Percentiles rank a stretch among this genome's conserved stretches.
phyloP scores from a whole-genome alignment of 2,113 vertebrate genomes.

The Cygnus atratus region DNA sequence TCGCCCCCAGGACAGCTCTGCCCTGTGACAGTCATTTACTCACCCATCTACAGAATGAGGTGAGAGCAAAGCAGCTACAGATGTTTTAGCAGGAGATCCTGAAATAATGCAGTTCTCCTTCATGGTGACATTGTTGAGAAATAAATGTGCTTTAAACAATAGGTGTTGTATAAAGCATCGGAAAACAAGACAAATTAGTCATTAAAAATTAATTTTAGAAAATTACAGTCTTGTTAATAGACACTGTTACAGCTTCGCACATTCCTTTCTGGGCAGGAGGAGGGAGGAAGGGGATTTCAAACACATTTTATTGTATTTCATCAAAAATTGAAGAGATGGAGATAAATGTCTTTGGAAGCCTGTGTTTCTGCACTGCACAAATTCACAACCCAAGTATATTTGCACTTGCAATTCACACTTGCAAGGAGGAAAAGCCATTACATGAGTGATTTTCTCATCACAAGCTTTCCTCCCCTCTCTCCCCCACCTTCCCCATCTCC shows the following conservation, averaged over 20 bases:
- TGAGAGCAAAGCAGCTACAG: background rate
- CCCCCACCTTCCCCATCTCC: background rate
- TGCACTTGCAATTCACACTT: background rate
- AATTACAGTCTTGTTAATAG: conserved; percentile 59
- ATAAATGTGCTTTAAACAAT: conserved; percentile 16
- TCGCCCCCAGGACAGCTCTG: background rate
- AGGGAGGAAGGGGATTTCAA: background rate
- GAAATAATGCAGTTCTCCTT: background rate
- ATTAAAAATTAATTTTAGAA: conserved; percentile 70
- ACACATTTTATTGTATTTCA: background rate
- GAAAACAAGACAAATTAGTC: conserved; percentile 55
- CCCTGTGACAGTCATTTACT: background rate
- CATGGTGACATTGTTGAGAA: background rate
- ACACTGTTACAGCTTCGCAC: background rate
- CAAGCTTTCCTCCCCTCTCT: background rate
- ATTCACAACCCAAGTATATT: accelerated
- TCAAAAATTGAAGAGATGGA: background rate
- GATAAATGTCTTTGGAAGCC: background rate
- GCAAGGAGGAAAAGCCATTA: background rate
- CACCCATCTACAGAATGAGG: background rate
- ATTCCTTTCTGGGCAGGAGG: background rate
- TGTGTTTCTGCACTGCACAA: background rate
- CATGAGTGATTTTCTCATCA: accelerated
- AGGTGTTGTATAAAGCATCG: conserved; percentile 24
- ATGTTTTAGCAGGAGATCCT: background rate